Evolutionary conservation across 2,888 invertebrate species (phyloP).

Genomic region (Ferdinandea cuprea): DNA sequence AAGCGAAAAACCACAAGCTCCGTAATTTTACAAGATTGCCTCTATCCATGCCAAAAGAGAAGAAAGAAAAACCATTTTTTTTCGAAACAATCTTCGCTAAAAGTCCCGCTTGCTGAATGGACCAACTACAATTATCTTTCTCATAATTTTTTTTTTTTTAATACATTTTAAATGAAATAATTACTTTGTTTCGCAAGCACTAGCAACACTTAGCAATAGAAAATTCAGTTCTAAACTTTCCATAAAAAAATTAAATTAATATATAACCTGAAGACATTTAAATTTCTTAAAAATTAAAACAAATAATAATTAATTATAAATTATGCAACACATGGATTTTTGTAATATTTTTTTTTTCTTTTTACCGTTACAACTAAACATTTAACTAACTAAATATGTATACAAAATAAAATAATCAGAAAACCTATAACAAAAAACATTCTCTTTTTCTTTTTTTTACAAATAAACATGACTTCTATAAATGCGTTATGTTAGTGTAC

Average conservation of each 20-base stretch:
- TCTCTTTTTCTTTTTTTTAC: no score
- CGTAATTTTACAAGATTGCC: no score
- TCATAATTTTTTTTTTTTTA: constrained; percentile 12
- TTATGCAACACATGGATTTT: constrained; percentile 63
- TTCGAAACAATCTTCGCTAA: no score
- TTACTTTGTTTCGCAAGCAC: constrained; percentile 34
- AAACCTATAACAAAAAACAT: constrained; percentile 24
- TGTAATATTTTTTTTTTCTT: constrained; percentile 19
- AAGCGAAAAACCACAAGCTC: no score
- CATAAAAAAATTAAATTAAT: constrained; percentile 23
- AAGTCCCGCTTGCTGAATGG: not conserved
- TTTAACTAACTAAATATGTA: constrained; percentile 64
- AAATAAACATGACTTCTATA: constrained; percentile 42
- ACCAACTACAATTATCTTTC: not conserved
- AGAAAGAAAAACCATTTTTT: no score
- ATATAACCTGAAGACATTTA: constrained; percentile 31
- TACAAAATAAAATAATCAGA: constrained; percentile 43
- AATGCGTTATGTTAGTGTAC: constrained; percentile 54
- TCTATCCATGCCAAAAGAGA: no score
- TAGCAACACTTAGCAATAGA: constrained; percentile 29
- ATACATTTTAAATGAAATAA: constrained; percentile 26
- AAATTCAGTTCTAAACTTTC: constrained; percentile 32
- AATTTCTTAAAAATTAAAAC: constrained; percentile 46
- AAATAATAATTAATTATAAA: constrained; percentile 66
- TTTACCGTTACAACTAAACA: constrained; percentile 43